Percentiles rank a stretch among this genome's conserved stretches.
These are phyloP conservation scores for Gari tellinella DNA, from an alignment of 2,888 invertebrate genomes.

Conservation along the genomic window DNA sequence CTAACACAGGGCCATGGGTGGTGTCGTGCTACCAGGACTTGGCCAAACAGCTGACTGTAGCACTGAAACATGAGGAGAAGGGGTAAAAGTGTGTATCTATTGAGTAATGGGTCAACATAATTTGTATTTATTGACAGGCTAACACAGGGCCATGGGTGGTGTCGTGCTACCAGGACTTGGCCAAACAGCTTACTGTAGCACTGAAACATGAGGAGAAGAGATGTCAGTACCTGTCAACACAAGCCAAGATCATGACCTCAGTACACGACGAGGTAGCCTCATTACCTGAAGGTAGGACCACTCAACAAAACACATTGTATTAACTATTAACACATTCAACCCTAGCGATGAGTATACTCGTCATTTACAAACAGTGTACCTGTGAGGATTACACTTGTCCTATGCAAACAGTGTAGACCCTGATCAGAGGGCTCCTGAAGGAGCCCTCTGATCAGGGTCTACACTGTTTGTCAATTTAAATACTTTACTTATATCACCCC, in stretches of 20 bases:
- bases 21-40: slow-evolving; percentile 97
- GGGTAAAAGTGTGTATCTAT: slow-evolving; percentile 95
- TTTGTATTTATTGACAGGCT: slow-evolving; percentile 88
- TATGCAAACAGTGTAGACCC: too few relatives aligned
- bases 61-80: slow-evolving; percentile 95
- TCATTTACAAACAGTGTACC: too few relatives aligned
- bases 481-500: too few relatives aligned
- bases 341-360: too few relatives aligned
- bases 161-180: slow-evolving; percentile 96
- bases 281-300: slow-evolving; percentile 80
- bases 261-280: slow-evolving; percentile 82
- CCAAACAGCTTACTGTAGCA: slow-evolving; percentile 90
- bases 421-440: too few relatives aligned
- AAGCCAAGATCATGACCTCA: slow-evolving; percentile 93
- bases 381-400: too few relatives aligned
- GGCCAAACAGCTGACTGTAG: slow-evolving; percentile 90
- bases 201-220: slow-evolving; percentile 95
- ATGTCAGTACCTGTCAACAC: slow-evolving; percentile 93
- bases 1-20: slow-evolving; percentile 95
- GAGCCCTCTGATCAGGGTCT: too few relatives aligned
- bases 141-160: slow-evolving; percentile 96
- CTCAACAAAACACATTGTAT: too few relatives aligned
- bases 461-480: too few relatives aligned
- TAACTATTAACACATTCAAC: too few relatives aligned
- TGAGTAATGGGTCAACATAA: too few relatives aligned